Evolutionary conservation across 2,113 vertebrate genomes (phyloP).

Genomic region (Mellivora capensis): DNA sequence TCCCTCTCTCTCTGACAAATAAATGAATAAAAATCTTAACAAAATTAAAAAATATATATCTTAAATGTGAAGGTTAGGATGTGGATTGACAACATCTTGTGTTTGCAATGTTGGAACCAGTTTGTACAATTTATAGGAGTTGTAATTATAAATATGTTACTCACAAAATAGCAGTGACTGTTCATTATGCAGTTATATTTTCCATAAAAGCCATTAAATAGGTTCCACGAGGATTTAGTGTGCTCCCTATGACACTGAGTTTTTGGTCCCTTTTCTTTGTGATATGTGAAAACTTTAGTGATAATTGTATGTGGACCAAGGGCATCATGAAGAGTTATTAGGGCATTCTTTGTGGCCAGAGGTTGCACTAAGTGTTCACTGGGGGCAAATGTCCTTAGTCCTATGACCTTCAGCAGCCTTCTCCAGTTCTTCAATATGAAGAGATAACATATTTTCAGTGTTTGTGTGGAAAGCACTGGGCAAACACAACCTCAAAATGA

Average conservation of each 20-base stretch:
- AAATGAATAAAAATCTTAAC: not conserved
- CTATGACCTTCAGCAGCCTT: not conserved
- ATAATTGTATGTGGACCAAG: not conserved
- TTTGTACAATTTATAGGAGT: not conserved
- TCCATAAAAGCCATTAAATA: not conserved
- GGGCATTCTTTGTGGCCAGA: not conserved
- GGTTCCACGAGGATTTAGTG: not conserved
- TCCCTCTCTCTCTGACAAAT: not conserved
- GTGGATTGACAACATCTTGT: not conserved
- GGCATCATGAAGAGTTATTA: not conserved
- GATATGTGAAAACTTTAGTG: not conserved
- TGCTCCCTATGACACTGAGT: not conserved
- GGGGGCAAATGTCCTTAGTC: not conserved
- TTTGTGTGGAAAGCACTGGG: not conserved
- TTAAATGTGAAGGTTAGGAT: not conserved
- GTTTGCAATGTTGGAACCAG: not conserved
- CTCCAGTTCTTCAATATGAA: not conserved
- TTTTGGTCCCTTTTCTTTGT: not conserved
- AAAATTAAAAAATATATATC: not conserved
- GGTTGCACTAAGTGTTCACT: not conserved
- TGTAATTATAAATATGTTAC: not conserved
- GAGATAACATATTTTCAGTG: not conserved
- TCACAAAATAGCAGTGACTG: not conserved
- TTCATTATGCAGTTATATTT: conserved; percentile 18
- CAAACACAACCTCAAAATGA: not conserved